These are phyloP conservation scores for Steatornis caripensis DNA, from an alignment of 2,113 vertebrate species.

Conservation along the genomic window DNA sequence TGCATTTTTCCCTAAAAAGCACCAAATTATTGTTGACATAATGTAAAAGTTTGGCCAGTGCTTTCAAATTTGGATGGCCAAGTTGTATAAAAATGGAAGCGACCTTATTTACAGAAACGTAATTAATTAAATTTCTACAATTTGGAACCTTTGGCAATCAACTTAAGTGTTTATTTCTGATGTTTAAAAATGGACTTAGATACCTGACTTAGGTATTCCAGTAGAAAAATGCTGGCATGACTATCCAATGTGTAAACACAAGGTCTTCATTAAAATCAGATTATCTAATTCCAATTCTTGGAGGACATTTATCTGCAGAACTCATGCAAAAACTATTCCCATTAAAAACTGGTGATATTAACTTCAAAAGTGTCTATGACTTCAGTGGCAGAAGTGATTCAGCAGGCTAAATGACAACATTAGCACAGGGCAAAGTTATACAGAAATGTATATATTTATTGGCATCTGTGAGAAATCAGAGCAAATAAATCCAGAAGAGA, in stretches of 20 bases:
- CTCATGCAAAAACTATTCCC: background rate
- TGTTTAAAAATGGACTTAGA: background rate
- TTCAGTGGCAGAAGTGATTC: background rate
- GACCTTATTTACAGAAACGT: background rate
- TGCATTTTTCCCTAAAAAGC: background rate
- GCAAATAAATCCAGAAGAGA: conserved; percentile 42
- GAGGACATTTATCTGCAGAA: background rate
- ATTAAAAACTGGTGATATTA: background rate
- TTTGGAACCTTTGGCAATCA: background rate
- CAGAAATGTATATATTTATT: background rate
- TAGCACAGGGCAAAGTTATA: background rate
- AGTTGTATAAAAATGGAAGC: background rate
- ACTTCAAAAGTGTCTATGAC: background rate
- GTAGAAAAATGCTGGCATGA: background rate
- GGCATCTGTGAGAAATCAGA: background rate
- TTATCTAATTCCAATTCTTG: background rate
- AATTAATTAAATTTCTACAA: background rate
- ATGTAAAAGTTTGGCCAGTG: background rate
- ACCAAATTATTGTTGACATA: background rate
- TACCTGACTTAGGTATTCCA: background rate
- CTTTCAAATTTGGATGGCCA: background rate
- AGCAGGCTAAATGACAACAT: background rate
- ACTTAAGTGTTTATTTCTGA: background rate
- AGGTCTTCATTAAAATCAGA: background rate
- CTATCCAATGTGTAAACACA: background rate